These are phyloP conservation scores for Ophion obscuratus DNA, from an alignment of 2,888 invertebrate species.

Conservation along the genomic window DNA sequence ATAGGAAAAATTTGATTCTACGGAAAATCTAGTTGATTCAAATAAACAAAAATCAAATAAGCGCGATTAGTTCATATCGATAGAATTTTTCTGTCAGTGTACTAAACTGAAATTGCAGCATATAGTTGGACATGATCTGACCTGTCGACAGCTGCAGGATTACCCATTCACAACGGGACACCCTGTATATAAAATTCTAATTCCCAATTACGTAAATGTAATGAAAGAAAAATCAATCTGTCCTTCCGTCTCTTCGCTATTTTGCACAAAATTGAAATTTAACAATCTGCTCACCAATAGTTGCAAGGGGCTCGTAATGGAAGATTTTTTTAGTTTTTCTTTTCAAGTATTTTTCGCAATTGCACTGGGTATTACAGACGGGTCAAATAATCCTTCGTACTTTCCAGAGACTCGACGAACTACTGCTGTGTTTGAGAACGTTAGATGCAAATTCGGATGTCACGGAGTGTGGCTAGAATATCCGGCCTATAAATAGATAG, in stretches of 20 bases:
- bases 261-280: background rate
- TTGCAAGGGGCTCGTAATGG: background rate
- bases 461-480: conserved; percentile 72
- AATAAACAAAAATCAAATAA: no score
- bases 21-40: no score
- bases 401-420: conserved; percentile 72
- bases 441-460: conserved; percentile 66
- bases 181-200: background rate
- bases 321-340: background rate
- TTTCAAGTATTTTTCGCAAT: background rate
- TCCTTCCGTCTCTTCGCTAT: background rate
- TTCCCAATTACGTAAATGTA: background rate
- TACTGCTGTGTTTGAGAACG: conserved; percentile 68
- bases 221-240: background rate
- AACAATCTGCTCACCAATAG: background rate
- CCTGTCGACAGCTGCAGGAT: no score
- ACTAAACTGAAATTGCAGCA: no score
- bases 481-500: conserved; percentile 76
- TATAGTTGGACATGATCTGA: no score
- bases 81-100: no score
- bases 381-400: conserved; percentile 39
- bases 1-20: no score
- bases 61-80: no score
- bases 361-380: background rate
- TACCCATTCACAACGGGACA: no score